Base-by-base conservation (phyloP, 2,888 invertebrate species). In the Thera britannica region DNA sequence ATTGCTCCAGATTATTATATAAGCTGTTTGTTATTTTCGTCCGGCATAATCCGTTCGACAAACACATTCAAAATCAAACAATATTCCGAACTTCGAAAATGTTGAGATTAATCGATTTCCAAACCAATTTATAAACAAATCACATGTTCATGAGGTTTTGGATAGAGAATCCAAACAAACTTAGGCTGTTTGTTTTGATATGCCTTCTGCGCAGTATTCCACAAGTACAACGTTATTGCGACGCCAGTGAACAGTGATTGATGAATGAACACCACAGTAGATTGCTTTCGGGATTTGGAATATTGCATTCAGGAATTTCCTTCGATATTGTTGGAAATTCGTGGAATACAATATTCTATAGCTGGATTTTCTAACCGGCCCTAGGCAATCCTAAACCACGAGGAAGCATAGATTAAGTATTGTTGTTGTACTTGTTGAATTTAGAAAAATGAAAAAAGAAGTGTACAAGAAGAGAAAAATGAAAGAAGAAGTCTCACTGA, bases 161-260 rank as follows among this genome's bases (percentile, higher is more conserved):
- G 71, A 68, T 61, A 68, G 63, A 51, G 61, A 71, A 70, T 68
- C 58, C 67, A 70, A 67, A 72, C 65, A 65, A 69, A 66, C 55
- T 62, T 63, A 56, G 57, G 49, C 51, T 65, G 62, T 65, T 68
- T 71, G 71, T 72, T 71, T 72, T 74, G 62, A 70, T 59, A 67
- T 60, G 62, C 61, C 58, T 58, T 63, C 65, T 67, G 70, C 70
- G 67, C 69, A 60, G 64, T 59, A 63, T 49, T 62, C 57, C 58
- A 57, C 49, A 54, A 58, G 66, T 58, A 59, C 56, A 51, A 57
- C 54, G 46, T 34, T 62, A 59, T 70, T 70, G 70, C 58, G 35
- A 57, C 67, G 66, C 65, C 49, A 57, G 57, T 64, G 61, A 54
- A 64, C 56, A 56, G 65, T 69, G 69, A 69, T 66, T 69, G 69